Conservation (phyloP, 2,888 invertebrate species). For the Cheilosia grossa region DNA sequence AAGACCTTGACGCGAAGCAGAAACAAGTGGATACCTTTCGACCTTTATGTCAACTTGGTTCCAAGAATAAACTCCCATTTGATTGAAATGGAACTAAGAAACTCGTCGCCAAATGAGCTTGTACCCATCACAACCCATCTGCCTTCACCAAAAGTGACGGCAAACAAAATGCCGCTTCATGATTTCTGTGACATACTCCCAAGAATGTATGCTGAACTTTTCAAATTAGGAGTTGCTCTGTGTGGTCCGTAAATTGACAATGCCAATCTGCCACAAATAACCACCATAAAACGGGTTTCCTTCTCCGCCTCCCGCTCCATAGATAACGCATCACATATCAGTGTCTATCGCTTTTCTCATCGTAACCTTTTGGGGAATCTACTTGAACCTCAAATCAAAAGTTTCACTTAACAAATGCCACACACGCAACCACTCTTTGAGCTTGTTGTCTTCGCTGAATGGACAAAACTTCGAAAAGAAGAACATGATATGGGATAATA, state of each 20-base stretch:
- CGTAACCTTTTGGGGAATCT: slow-evolving; percentile 65
- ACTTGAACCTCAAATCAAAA: slow-evolving; percentile 65
- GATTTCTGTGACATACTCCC: neutral
- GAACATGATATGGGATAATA: slow-evolving; percentile 46
- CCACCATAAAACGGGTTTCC: slow-evolving; percentile 33
- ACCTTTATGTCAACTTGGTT: too few relatives aligned
- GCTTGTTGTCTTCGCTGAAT: slow-evolving; percentile 50
- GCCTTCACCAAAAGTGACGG: too few relatives aligned
- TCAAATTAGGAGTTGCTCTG: slow-evolving; percentile 56
- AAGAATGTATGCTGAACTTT: slow-evolving; percentile 51
- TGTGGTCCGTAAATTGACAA: slow-evolving; percentile 20
- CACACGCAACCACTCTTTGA: neutral
- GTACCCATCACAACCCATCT: too few relatives aligned
- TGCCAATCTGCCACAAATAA: slow-evolving; percentile 42
- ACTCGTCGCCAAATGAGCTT: too few relatives aligned
- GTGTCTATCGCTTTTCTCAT: slow-evolving; percentile 66
- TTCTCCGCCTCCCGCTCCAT: neutral
- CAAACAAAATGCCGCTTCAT: too few relatives aligned
- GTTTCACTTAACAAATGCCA: slow-evolving; percentile 44
- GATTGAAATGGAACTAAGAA: too few relatives aligned
- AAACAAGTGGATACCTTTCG: too few relatives aligned
- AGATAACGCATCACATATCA: neutral
- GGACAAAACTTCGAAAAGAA: slow-evolving; percentile 44
- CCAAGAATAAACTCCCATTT: too few relatives aligned
- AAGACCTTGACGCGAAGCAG: too few relatives aligned